These are phyloP conservation scores for Albula goreensis DNA, from an alignment of 2,113 vertebrate genomes.

Conservation along the genomic window DNA sequence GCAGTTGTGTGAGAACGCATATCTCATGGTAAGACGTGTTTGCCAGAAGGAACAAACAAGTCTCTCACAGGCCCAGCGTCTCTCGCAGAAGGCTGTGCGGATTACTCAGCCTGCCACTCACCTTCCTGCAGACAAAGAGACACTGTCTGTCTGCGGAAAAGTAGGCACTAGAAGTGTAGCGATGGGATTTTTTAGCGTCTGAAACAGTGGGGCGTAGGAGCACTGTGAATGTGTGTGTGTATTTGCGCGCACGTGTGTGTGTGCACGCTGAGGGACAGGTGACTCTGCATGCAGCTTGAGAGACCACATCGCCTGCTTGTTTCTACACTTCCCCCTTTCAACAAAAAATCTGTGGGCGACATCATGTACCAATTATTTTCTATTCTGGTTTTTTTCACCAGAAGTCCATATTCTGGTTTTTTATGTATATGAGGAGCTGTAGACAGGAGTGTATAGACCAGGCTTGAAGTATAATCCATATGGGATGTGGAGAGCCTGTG, in stretches of 20 bases:
- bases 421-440: too few relatives aligned
- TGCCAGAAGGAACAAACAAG: conserved; percentile 3
- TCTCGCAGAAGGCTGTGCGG: background rate
- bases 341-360: too few relatives aligned
- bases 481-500: too few relatives aligned
- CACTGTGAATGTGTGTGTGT: background rate
- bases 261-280: background rate
- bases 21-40: conserved; percentile 13
- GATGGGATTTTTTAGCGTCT: background rate
- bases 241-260: background rate
- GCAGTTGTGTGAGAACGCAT: conserved; percentile 53
- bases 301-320: background rate
- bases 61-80: background rate
- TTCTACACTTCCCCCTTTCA: too few relatives aligned
- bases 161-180: background rate
- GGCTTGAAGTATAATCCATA: too few relatives aligned
- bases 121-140: background rate
- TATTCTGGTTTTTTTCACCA: too few relatives aligned
- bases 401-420: too few relatives aligned
- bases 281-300: background rate
- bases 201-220: background rate
- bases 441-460: too few relatives aligned
- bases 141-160: background rate
- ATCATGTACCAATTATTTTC: too few relatives aligned
- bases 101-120: conserved; percentile 14